Evolutionary conservation across 2,113 vertebrate species (phyloP), one percentile per base, ranked within the genome.

Genomic region (Poeciliopsis prolifica): DNA sequence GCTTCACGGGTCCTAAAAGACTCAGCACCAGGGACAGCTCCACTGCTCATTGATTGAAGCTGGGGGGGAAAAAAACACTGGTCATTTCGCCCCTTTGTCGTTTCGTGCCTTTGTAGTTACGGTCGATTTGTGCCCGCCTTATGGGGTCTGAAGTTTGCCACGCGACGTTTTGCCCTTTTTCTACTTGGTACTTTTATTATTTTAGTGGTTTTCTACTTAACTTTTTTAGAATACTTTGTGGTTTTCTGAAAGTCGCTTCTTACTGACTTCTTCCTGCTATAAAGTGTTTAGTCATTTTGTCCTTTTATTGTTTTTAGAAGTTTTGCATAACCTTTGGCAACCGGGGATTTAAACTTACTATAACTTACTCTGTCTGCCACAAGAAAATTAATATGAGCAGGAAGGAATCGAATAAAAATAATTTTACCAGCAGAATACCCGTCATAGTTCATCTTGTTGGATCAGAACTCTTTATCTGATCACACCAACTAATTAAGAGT

Each of bases 11-110:
- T 68, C 54, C 74, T 68, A 0, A 80, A 35, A 61, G 33, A 65
- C 89, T 87, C 90, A 91, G 91, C 82, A 91, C 92, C 88, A 81
- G n/a, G 87, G 91, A 90, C 76, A 91, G 89, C 44, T 86, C 82
- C 28, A 30, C 8, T 40, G 26, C 28, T 37, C 72, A 42, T 37
- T 24, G 77, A 60, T 51, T 30, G 79, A 71, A 65, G 64, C 75
- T 77, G 30, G 3, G 15, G 24, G 65, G 9, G 12, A 7, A 15
- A 31, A 22, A 42, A 54, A 58, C 24, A 58, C 19, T 58, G 51
- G 19, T 51, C 51, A 24, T n/a, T 58, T 58, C 24, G 24, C 51
- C 51, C 8, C 24, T n/a, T 58, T n/a, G 51, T 10, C 51, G 17
- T 58, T n/a, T 58, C 51, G 8, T 58, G 19, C 51, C 17, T 58